These are phyloP conservation scores for Drosophila azteca DNA, from an alignment of 1,140 invertebrate species.

Conservation along the genomic window DNA sequence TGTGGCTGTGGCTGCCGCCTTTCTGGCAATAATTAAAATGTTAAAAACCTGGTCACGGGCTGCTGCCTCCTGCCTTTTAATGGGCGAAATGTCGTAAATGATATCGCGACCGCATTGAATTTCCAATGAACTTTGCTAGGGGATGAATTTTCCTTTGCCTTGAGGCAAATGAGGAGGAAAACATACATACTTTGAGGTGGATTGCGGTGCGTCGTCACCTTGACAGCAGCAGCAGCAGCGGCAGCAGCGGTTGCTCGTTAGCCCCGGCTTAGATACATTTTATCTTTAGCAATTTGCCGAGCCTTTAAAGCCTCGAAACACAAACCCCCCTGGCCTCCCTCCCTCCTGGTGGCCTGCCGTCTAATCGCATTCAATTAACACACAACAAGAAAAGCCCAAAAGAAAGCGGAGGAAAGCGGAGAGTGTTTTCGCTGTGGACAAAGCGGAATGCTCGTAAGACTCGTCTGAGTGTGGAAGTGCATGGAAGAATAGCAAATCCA, in stretches of 20 bases:
- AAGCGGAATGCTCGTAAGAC: conserved; percentile 14
- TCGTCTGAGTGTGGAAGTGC: conserved; percentile 20
- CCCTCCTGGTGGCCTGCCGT: conserved; percentile 6
- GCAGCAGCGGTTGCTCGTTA: conserved; percentile 30
- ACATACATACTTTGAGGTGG: too few species aligned
- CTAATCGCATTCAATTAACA: conserved; percentile 79
- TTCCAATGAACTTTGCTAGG: conserved; percentile 48
- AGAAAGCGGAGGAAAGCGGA: conserved; percentile 25
- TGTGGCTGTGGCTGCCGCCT: background rate
- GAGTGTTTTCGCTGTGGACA: background rate
- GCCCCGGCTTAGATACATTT: conserved; percentile 42
- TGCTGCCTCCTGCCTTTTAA: conserved; percentile 38
- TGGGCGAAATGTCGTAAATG: conserved; percentile 58
- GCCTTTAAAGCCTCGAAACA: conserved; percentile 7
- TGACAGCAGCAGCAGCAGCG: conserved; percentile 30
- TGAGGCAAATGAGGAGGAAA: conserved; percentile 7
- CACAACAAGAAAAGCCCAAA: conserved; percentile 46
- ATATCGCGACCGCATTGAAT: conserved; percentile 64
- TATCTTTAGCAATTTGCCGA: conserved; percentile 42
- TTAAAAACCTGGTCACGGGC: conserved; percentile 52
- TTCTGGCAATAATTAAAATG: conserved; percentile 53
- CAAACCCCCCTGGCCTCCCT: background rate
- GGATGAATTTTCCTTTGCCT: background rate
- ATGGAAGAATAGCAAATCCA: conserved; percentile 56
- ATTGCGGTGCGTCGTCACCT: conserved; percentile 33